Evolutionary conservation across 2,113 vertebrate genomes (phyloP), one percentile per base, ranked within the genome.

Genomic region (Petaurus breviceps): DNA sequence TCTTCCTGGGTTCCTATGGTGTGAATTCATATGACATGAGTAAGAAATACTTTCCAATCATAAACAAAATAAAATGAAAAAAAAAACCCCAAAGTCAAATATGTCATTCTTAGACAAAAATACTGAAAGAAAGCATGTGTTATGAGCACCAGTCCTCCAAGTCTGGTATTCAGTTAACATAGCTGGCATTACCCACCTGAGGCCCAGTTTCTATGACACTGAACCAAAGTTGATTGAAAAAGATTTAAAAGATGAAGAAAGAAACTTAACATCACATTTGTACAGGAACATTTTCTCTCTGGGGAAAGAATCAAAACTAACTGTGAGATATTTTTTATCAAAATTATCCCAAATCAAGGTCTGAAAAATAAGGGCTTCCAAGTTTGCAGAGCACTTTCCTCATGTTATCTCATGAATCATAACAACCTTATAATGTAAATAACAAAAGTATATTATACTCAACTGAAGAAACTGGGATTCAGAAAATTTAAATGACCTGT

Each of bases 221-320:
- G 89, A 95, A 96, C 93, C 61, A 61, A 94, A 95, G 97, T 61
- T 89, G 92, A 91, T 49, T 93, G 96, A 91, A 95, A 91, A 22
- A 93, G 97, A 98, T 97, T 96, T 97, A 96, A 95, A 95, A 95
- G 95, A 97, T 96, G 93, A 89, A 92, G 28, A 51, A 51, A 50
- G 37, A 93, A 22, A 53, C 16, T 84, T 92, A 8, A 54, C 46
- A 97, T 97, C 6, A 52, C 91, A 24, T 95, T 14, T 47, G 24
- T n/a, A 0, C 89, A 61, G 28, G 26, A 61, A 31, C 26, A 61
- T 61, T 25, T 55, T 55, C 28, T 31, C 28, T 61, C 57, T 61
- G 28, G 9, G 28, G 26, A 61, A 31, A 61, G 28, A 31, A 28
- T 57, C 26, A 28, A 61, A 61, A 61, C 26, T 31, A 31, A 31